Evolutionary conservation across 23 tunicate species (phyloP).

Genomic region (Trididemnum miniatum): DNA sequence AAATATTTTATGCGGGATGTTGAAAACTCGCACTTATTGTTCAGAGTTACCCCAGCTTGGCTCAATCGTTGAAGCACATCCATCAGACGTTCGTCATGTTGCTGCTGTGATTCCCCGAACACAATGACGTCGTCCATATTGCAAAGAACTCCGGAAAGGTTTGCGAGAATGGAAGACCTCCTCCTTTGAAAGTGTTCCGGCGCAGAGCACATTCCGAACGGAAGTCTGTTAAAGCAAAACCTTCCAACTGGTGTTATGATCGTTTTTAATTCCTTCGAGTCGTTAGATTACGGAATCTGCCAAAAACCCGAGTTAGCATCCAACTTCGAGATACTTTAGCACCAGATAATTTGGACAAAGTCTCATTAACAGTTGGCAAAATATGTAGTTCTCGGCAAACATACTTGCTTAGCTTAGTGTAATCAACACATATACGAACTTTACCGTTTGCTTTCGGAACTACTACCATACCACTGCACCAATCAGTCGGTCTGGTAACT

Average conservation of each 20-base stretch:
- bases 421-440: slow-evolving; percentile 43
- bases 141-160: neutral
- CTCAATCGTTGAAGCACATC: neutral
- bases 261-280: slow-evolving; percentile 1
- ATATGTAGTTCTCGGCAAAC: slow-evolving; percentile 17
- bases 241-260: slow-evolving; percentile 8
- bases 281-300: slow-evolving; percentile 23
- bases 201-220: slow-evolving; percentile 42
- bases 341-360: slow-evolving; percentile 10
- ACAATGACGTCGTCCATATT: neutral
- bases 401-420: neutral
- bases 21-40: slow-evolving; percentile 23
- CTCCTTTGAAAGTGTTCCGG: slow-evolving; percentile 24
- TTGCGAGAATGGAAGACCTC: slow-evolving; percentile 6
- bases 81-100: neutral
- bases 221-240: slow-evolving; percentile 37
- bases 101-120: neutral
- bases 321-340: slow-evolving; percentile 26
- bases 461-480: slow-evolving; percentile 6
- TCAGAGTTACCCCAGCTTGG: neutral
- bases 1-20: neutral
- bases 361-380: slow-evolving; percentile 33
- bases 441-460: slow-evolving; percentile 44
- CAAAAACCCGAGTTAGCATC: slow-evolving; percentile 55
- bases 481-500: slow-evolving; percentile 28